Evolutionary conservation across 2,113 vertebrate genomes (phyloP).

Genomic region (Motacilla alba): DNA sequence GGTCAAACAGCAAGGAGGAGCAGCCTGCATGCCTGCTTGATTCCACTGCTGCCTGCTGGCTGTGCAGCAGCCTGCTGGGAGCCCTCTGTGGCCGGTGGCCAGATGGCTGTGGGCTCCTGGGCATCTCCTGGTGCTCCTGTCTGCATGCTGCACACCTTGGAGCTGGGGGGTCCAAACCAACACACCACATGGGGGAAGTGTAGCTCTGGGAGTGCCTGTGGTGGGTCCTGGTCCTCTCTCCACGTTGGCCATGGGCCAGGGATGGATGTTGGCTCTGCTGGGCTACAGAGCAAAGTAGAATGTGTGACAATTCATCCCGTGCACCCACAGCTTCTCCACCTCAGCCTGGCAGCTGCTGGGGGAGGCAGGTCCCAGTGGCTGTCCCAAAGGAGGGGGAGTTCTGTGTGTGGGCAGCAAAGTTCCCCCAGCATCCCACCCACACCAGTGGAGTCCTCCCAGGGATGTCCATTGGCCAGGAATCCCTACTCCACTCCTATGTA

Average conservation of each 20-base stretch:
- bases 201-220: rapidly evolving
- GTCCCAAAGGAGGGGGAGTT: neutral
- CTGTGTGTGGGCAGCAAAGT: neutral
- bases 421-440: neutral
- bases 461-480: neutral
- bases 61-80: neutral
- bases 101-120: neutral
- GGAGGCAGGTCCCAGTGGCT: neutral
- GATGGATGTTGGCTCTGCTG: neutral
- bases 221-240: neutral
- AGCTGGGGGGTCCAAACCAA: neutral
- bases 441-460: rapidly evolving
- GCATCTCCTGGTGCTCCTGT: neutral
- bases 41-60: neutral
- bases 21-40: neutral
- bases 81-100: neutral
- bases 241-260: rapidly evolving
- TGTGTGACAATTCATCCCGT: neutral
- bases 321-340: neutral
- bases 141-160: neutral
- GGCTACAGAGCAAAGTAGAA: rapidly evolving
- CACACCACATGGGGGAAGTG: rapidly evolving
- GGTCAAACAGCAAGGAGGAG: neutral
- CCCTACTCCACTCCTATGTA: neutral
- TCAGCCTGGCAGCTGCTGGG: neutral